These are phyloP conservation scores for Lacerta viridis DNA, from an alignment of 2,797 vertebrate species.

Conservation along the genomic window DNA sequence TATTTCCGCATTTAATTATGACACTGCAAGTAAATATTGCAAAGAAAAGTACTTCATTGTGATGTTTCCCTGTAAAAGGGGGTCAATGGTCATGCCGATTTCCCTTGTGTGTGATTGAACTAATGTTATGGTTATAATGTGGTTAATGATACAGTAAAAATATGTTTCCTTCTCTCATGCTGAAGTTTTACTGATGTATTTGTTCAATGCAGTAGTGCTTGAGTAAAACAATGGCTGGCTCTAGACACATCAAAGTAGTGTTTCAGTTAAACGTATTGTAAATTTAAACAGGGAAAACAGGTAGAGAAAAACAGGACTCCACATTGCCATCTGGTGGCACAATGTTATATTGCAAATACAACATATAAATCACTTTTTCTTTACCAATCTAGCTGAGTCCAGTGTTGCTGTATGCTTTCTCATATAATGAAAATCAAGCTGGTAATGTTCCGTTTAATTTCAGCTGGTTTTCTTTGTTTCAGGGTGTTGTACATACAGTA, in stretches of 20 bases:
- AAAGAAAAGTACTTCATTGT: background rate
- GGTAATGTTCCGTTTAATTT: too few species aligned
- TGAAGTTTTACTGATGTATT: background rate
- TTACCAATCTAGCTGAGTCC: too few species aligned
- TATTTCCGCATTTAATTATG: background rate
- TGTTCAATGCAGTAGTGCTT: fast-evolving
- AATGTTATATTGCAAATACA: too few species aligned
- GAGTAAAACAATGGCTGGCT: background rate
- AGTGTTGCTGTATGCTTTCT: too few species aligned
- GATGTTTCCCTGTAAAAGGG: background rate
- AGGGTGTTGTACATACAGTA: slow-evolving; percentile 95
- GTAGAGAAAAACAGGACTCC: too few species aligned
- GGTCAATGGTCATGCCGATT: background rate
- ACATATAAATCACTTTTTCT: too few species aligned
- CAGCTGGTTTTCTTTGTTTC: slow-evolving; percentile 40
- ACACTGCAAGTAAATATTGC: background rate
- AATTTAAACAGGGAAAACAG: too few species aligned
- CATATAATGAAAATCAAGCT: too few species aligned
- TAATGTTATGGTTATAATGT: background rate
- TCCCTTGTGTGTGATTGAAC: background rate
- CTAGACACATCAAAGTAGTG: too few species aligned
- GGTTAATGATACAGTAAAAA: background rate
- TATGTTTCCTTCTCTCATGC: background rate
- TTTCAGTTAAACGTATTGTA: too few species aligned
- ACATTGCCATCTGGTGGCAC: too few species aligned